Base-by-base conservation (phyloP, 92 coral and sea anemone genomes). In the Chrysogorgia sp. region DNA sequence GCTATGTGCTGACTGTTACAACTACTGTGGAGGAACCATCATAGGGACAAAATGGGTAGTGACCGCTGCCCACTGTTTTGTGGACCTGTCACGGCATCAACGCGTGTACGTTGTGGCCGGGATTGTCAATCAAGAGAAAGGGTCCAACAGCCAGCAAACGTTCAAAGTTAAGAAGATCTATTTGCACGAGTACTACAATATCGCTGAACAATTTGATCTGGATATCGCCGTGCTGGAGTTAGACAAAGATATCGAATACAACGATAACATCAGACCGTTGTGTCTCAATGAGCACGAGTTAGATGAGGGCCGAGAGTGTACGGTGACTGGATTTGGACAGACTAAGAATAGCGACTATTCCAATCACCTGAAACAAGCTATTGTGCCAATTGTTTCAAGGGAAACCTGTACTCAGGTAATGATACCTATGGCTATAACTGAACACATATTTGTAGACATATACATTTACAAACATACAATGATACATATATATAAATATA, bases 41-140 rank as follows among this genome's bases (percentile, higher is more conserved):
- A 68, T 68, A 5, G 45, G 28, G 24, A 58, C 40, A 22, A 58
- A 68, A 22, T 68, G 75, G 75, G 75, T 68, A 68, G 75, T 68
- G 10, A 68, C 75, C 57, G 75, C 75, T 68, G 75, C 75, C 1
- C 75, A 68, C 58, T 68, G 75, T 47, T 55, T 68, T 28, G 4
- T 35, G 59, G 75, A 34, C 17, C 21, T 13, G 75, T 68, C 45
- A 31, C n/a, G n/a, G n/a, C 34, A 55, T 17, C 33, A 68, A 0
- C 56, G 45, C 15, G 22, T 68, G 14, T 28, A 68, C 45, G 1
- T 68, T 3, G 75, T 68, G 2, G 28, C 45, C 20, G 75, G 75
- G 34, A 58, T 40, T 15, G 37, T 68, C 3, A 37, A 68, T 17
- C 75, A 68, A 68, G 28, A 48, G 2, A 26, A 9, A 13, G 45